Evolutionary conservation across 2,888 invertebrate species (phyloP).

Genomic region (Nowickia ferox): DNA sequence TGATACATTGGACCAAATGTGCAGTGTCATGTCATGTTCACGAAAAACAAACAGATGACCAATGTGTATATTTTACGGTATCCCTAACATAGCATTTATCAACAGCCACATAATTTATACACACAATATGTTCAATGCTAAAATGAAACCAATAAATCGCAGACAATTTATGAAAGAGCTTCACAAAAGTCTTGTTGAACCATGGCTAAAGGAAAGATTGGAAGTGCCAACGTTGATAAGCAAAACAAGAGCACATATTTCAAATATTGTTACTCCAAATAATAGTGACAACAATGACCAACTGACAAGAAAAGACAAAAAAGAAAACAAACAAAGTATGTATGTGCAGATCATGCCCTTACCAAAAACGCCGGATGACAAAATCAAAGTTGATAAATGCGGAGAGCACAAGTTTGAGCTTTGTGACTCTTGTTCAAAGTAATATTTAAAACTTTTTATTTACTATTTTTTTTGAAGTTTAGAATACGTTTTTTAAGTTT

Average conservation of each 20-base stretch:
- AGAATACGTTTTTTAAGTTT: constrained; percentile 13
- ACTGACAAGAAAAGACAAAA: neutral
- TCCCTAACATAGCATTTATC: constrained; percentile 38
- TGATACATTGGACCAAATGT: constrained; percentile 25
- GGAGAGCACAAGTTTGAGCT: constrained; percentile 56
- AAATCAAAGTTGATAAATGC: constrained; percentile 54
- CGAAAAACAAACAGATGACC: constrained; percentile 29
- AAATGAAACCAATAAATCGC: constrained; percentile 28
- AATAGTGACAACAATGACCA: constrained; percentile 4
- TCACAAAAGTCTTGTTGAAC: constrained; percentile 19
- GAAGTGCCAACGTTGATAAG: constrained; percentile 9
- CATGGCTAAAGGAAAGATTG: constrained; percentile 14
- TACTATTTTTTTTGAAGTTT: neutral
- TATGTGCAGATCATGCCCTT: constrained; percentile 32
- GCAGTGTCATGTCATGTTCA: constrained; percentile 25
- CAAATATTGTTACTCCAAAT: constrained; percentile 20
- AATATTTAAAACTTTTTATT: constrained; percentile 4
- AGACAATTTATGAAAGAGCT: constrained; percentile 24
- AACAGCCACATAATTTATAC: constrained; percentile 42
- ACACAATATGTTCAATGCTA: constrained; percentile 21
- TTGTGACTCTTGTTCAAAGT: constrained; percentile 45
- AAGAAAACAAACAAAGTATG: constrained; percentile 30
- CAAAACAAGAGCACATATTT: constrained; percentile 15
- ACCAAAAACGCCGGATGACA: constrained; percentile 31
- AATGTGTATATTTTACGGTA: constrained; percentile 42